A percentile compares a stretch with the other conserved stretches of the same genome.
Evolutionary conservation across 2,888 invertebrate genomes (phyloP).

Genomic region (Listrodromus nycthemerus): DNA sequence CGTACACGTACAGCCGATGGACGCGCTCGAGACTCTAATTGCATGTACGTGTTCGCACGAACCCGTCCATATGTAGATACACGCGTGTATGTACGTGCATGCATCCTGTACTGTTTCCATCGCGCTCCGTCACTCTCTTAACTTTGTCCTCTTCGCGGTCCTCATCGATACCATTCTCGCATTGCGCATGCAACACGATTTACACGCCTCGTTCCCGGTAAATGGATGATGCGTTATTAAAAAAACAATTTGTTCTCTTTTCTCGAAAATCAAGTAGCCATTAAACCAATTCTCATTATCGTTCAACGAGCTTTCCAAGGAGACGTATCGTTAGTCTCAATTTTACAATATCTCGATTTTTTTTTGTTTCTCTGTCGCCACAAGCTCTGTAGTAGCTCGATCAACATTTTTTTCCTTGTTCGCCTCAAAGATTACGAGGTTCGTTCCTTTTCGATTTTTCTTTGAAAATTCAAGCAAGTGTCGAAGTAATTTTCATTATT

Average conservation of each 20-base stretch:
- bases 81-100: neutral
- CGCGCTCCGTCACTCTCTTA: conserved; percentile 22
- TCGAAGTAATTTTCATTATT: conserved; percentile 1
- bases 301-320: neutral
- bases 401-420: neutral
- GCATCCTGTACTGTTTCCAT: conserved; percentile 19
- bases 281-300: conserved; percentile 3
- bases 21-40: conserved; percentile 50
- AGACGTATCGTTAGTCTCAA: neutral
- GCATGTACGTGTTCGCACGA: conserved; percentile 54
- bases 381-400: neutral
- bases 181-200: conserved; percentile 6
- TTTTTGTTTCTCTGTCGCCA: neutral
- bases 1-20: conserved; percentile 26
- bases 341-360: neutral
- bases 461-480: neutral
- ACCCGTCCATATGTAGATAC: conserved; percentile 25
- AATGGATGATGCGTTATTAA: conserved; percentile 4
- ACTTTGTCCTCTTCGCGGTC: conserved; percentile 7
- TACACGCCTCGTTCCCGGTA: conserved; percentile 15
- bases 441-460: neutral
- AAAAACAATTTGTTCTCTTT: neutral
- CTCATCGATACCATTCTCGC: conserved; percentile 16
- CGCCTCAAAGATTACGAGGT: neutral
- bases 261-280: neutral